A percentile compares a stretch with the other conserved stretches of the same genome.
Evolutionary conservation across 2,888 invertebrate genomes (phyloP).

Genomic region (Hyppa rectilinea): DNA sequence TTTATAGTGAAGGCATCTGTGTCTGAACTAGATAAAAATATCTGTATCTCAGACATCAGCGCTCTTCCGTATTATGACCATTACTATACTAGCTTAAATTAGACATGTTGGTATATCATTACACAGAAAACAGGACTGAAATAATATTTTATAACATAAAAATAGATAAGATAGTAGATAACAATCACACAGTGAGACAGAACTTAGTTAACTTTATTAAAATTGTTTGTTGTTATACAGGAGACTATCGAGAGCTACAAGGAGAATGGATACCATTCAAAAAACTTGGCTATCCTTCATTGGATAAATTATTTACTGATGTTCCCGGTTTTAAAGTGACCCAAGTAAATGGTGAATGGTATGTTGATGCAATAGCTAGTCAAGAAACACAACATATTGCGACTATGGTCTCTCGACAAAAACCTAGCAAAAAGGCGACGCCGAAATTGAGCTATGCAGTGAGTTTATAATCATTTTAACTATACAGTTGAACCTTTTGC

Average conservation of each 20-base stretch:
- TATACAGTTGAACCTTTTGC: neutral
- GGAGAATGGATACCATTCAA: conserved; percentile 92
- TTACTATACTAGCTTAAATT: too few relatives aligned
- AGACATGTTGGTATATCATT: too few relatives aligned
- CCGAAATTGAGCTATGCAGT: conserved; percentile 80
- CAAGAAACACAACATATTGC: conserved; percentile 91
- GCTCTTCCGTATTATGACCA: too few relatives aligned
- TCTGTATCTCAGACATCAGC: too few relatives aligned
- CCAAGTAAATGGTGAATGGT: conserved; percentile 89
- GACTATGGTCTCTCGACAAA: conserved; percentile 87
- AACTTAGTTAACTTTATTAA: neutral
- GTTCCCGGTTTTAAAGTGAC: conserved; percentile 90
- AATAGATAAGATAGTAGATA: too few relatives aligned
- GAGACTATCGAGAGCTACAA: conserved; percentile 92
- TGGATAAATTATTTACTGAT: conserved; percentile 91
- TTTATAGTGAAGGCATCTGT: too few relatives aligned
- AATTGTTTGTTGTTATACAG: conserved; percentile 70
- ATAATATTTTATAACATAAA: too few relatives aligned
- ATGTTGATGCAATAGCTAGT: conserved; percentile 90
- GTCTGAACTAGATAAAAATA: too few relatives aligned
- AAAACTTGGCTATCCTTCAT: conserved; percentile 90
- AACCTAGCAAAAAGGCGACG: conserved; percentile 82
- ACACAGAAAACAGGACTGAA: too few relatives aligned
- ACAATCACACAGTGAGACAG: neutral
- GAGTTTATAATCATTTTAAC: conserved; percentile 60